Percentiles rank a stretch among this genome's conserved stretches.
These are phyloP conservation scores for Leptobrachium leishanense DNA, from an alignment of 2,113 vertebrate species.

Conservation along the genomic window DNA sequence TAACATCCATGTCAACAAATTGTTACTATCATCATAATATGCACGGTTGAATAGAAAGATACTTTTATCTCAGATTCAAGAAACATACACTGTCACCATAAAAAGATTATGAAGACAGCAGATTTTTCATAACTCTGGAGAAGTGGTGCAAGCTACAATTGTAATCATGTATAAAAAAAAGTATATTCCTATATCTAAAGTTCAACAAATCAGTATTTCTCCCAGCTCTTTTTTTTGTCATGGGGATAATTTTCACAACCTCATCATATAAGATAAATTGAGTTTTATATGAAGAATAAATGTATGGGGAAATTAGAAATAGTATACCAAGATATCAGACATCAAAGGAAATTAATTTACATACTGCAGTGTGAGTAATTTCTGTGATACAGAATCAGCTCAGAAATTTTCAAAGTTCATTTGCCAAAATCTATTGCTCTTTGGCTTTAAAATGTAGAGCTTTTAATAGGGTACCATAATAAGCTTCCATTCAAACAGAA, in stretches of 20 bases:
- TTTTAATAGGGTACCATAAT: neutral
- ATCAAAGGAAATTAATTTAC: conserved; percentile 30
- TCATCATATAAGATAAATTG: conserved; percentile 38
- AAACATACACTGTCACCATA: neutral
- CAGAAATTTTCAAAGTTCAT: neutral
- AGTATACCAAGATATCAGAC: conserved; percentile 14
- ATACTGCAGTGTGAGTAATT: conserved; percentile 14
- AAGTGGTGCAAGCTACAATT: conserved; percentile 12
- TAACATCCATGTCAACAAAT: conserved; percentile 6
- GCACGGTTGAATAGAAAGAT: neutral
- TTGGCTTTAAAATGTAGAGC: neutral
- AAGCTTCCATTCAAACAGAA: too few species aligned
- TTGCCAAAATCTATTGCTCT: conserved; percentile 8
- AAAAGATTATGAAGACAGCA: neutral
- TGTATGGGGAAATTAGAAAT: conserved; percentile 25
- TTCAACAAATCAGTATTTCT: conserved; percentile 1
- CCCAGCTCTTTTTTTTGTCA: conserved; percentile 30
- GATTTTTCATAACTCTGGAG: neutral
- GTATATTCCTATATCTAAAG: neutral
- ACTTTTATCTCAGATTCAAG: conserved; percentile 2
- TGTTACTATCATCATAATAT: neutral
- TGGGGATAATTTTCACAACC: conserved; percentile 18
- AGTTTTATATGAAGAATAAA: conserved; percentile 20
- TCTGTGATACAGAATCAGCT: conserved; percentile 23
- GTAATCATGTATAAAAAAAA: neutral